Base-by-base conservation (phyloP, 2,113 vertebrate genomes). In the Sprattus sprattus region DNA sequence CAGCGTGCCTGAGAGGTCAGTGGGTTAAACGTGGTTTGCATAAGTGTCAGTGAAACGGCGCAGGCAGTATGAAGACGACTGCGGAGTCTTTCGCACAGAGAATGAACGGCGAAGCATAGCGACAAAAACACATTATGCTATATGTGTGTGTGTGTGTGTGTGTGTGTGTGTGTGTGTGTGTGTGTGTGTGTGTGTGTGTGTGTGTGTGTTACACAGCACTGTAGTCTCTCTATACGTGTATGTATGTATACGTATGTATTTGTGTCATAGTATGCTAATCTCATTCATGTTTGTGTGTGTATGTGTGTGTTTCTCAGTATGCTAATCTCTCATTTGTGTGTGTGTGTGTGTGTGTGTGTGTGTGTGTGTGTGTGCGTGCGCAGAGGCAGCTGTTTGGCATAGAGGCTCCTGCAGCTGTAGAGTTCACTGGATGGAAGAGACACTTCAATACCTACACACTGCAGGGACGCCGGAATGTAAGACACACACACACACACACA, bases 401-500 rank as follows among this genome's bases (percentile, higher is more conserved):
- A 1, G 75, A 94, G 32, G 75, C 86, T 0, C 90, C 93, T 0
- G 44, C 80, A 32, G 80, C 90, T 45, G 67, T 45, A 15, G 82
- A 93, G 11, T 89, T 94, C 82, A 94, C 84, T 4, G 92, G 93
- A 50, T 93, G 87, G 90, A 94, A 92, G 87, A 95, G 92, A 78
- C 87, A 93, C 86, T 94, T 94, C 16, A 95, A 94, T 81, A 93
- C 92, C 90, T 94, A 92, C 89, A 93, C 92, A 0, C 78, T 89
- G 84, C 88, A 88, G 60, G 92, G 94, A 0, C 86, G 92, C 11
- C 87, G 94, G 86, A 94, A 94, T 89, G 92, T 94, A 91, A 8
- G 47, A 3, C 25, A 39, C 0, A 6, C 28, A 9, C 50, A 60
- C 71, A 45, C 60, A 64, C 20, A 39, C 44, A 52, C 4, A 39